A percentile compares a stretch with the other conserved stretches of the same genome.
Conservation (phyloP, 2,113 vertebrate genomes). For the Raja brachyura region DNA sequence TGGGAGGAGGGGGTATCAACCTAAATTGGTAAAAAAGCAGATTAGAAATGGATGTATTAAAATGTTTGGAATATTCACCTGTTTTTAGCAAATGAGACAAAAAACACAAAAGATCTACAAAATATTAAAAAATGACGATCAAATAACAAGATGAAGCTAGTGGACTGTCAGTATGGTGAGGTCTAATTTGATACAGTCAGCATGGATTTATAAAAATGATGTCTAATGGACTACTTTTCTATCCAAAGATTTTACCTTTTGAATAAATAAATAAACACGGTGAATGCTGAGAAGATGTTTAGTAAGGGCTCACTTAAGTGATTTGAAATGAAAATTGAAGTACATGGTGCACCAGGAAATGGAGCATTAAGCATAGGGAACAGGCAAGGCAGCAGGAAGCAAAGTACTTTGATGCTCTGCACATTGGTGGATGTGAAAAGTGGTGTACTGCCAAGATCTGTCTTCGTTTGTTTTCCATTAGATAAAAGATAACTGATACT, state of each 20-base stretch:
- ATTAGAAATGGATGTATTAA: not conserved
- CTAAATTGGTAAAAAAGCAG: not conserved
- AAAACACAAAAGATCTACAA: not conserved
- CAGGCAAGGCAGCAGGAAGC: not conserved
- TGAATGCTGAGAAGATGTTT: conserved; percentile 5
- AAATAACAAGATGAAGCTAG: not conserved
- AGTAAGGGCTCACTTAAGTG: not conserved
- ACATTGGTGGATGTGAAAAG: not conserved
- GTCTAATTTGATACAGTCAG: not conserved
- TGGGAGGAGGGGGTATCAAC: not conserved
- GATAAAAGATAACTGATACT: not conserved
- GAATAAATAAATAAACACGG: not conserved
- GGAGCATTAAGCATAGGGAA: not conserved
- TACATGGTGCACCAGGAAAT: not conserved
- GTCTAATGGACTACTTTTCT: not conserved
- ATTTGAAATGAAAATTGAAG: not conserved
- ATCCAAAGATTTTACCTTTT: not conserved
- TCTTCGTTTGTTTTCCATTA: not conserved
- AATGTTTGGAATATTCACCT: not conserved
- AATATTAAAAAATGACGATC: not conserved
- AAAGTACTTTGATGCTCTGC: not conserved
- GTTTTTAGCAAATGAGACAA: not conserved
- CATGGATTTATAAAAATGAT: not conserved
- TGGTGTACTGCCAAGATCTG: not conserved
- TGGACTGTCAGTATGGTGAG: not conserved